These are phyloP conservation scores for Acestrorhynchus altus DNA, from an alignment of 2,797 vertebrate species.

Conservation along the genomic window DNA sequence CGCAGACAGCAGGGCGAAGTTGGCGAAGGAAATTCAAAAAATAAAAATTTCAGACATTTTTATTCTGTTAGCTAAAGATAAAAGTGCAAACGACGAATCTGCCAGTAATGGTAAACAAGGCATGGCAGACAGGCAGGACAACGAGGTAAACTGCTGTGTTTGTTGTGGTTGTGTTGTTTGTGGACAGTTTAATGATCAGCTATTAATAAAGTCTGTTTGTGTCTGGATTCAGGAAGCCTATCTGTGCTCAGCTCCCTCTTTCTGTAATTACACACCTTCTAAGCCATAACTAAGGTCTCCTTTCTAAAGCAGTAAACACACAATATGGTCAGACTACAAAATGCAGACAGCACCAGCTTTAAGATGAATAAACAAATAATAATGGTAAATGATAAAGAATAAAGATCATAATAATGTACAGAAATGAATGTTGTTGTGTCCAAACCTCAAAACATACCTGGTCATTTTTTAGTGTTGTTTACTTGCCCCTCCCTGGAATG, in stretches of 20 bases:
- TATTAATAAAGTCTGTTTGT: too few species aligned
- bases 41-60: not conserved
- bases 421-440: not conserved
- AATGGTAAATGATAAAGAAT: too few species aligned
- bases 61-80: not conserved
- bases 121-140: conserved; percentile 81
- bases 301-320: not conserved
- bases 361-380: too few species aligned
- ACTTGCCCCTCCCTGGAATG: conserved; percentile 28
- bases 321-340: not conserved
- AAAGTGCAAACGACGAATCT: conserved; percentile 40
- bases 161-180: conserved; percentile 37
- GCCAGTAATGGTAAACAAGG: conserved; percentile 66
- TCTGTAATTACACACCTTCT: too few species aligned
- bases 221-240: too few species aligned
- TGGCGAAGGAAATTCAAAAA: not conserved
- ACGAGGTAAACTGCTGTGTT: conserved; percentile 66
- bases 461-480: conserved; percentile 1
- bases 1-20: conserved; percentile 24
- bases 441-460: not conserved
- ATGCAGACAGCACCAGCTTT: too few species aligned
- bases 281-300: not conserved
- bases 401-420: too few species aligned
- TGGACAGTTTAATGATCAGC: not conserved
- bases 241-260: too few species aligned